Evolutionary conservation across 2,888 invertebrate genomes (phyloP).

Genomic region (Drosophila borborema): DNA sequence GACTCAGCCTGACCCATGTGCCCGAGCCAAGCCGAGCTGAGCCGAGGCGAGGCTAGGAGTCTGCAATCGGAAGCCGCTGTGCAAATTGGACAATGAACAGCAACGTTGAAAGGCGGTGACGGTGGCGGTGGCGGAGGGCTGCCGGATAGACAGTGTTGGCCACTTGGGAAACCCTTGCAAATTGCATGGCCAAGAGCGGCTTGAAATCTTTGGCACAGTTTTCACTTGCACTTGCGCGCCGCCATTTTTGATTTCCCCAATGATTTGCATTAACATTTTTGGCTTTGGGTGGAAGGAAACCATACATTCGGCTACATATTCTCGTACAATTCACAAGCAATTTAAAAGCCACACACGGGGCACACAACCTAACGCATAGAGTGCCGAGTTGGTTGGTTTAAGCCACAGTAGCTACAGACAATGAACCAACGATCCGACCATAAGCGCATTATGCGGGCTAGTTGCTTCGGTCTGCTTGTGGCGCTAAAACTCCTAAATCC

Average conservation of each 20-base stretch:
- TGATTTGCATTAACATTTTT: conserved; percentile 79
- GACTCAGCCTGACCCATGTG: conserved; percentile 50
- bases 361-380: background rate
- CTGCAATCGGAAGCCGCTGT: conserved; percentile 71
- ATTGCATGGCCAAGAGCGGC: conserved; percentile 71
- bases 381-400: conserved; percentile 16
- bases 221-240: conserved; percentile 71
- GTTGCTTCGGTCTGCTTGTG: conserved; percentile 32
- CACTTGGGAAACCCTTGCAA: conserved; percentile 81
- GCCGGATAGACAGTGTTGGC: conserved; percentile 42
- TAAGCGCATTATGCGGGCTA: conserved; percentile 77
- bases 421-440: conserved; percentile 61
- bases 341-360: conserved; percentile 57
- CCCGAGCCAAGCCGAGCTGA: conserved; percentile 1
- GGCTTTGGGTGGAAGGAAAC: conserved; percentile 33
- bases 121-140: background rate
- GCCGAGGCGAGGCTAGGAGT: background rate
- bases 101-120: background rate
- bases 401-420: conserved; percentile 47
- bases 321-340: conserved; percentile 56
- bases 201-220: conserved; percentile 71
- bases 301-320: background rate
- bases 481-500: background rate
- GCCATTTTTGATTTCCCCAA: conserved; percentile 79
- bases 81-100: conserved; percentile 75